Conservation (phyloP, 2,113 vertebrate species). For the Gymnarchus niloticus region DNA sequence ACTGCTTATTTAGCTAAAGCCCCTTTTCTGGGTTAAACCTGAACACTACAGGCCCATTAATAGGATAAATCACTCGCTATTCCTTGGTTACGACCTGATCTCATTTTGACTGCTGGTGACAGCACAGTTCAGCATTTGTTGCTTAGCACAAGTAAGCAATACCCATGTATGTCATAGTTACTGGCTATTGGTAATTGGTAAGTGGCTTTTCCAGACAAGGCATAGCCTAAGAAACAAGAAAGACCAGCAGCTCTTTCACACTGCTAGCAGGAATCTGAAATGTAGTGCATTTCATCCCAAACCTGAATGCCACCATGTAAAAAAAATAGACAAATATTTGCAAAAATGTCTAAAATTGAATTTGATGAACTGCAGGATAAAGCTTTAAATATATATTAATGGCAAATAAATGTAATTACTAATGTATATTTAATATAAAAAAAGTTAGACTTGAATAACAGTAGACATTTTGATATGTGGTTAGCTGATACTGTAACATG, state of each 20-base stretch:
- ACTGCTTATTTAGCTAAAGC: not conserved
- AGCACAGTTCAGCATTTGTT: too few species aligned
- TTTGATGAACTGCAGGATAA: not conserved
- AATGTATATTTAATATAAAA: too few species aligned
- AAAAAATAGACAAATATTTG: not conserved
- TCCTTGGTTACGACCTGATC: not conserved
- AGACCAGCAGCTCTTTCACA: not conserved
- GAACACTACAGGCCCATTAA: not conserved
- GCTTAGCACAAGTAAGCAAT: not conserved
- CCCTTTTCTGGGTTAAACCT: not conserved
- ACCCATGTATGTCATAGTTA: not conserved
- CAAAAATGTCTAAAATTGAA: not conserved
- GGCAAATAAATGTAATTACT: too few species aligned
- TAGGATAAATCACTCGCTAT: not conserved
- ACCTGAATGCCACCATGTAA: not conserved
- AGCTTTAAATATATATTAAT: not conserved
- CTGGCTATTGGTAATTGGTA: not conserved
- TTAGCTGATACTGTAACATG: not conserved
- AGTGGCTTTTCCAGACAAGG: not conserved
- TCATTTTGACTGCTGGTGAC: not conserved
- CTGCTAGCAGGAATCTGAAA: not conserved
- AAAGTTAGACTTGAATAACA: too few species aligned
- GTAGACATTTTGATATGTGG: not conserved
- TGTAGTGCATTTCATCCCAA: constrained; percentile 5
- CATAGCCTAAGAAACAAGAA: not conserved